Conservation (phyloP, 2,113 vertebrate genomes). For the Chlorodrepanis virens region DNA sequence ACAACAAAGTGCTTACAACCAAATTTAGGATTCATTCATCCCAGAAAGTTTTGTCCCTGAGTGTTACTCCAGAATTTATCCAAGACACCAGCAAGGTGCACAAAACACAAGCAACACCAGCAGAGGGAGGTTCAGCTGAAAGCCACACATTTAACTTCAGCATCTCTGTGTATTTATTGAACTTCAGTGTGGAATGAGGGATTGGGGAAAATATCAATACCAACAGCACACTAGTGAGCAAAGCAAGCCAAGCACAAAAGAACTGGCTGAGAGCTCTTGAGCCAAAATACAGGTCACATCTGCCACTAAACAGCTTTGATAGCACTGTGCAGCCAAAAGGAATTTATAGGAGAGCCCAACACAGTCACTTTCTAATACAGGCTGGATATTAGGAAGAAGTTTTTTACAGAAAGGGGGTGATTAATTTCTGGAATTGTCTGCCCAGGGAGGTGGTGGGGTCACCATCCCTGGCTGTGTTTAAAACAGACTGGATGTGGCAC, state of each 20-base stretch:
- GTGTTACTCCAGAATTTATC: not conserved
- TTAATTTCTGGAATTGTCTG: not conserved
- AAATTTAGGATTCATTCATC: not conserved
- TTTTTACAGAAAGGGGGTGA: not conserved
- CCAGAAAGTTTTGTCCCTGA: not conserved
- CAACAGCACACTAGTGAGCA: not conserved
- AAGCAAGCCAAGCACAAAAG: not conserved
- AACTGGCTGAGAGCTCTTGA: not conserved
- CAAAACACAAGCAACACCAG: not conserved
- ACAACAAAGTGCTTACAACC: not conserved
- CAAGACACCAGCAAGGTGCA: not conserved
- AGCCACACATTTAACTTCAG: not conserved
- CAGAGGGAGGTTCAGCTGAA: not conserved
- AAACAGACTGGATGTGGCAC: not conserved
- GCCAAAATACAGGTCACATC: not conserved
- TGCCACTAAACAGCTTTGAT: not conserved
- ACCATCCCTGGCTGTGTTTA: not conserved
- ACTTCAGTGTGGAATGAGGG: not conserved
- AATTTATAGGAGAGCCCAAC: not conserved
- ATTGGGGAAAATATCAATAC: accelerated
- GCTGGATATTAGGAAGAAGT: not conserved
- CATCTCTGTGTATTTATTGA: not conserved
- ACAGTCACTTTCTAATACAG: not conserved
- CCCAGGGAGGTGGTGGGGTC: not conserved
- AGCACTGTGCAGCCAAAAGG: not conserved